A percentile compares a stretch with the other conserved stretches of the same genome.
phyloP scores from a whole-genome alignment of 2,113 vertebrate genomes.

The Ondatra zibethicus region DNA sequence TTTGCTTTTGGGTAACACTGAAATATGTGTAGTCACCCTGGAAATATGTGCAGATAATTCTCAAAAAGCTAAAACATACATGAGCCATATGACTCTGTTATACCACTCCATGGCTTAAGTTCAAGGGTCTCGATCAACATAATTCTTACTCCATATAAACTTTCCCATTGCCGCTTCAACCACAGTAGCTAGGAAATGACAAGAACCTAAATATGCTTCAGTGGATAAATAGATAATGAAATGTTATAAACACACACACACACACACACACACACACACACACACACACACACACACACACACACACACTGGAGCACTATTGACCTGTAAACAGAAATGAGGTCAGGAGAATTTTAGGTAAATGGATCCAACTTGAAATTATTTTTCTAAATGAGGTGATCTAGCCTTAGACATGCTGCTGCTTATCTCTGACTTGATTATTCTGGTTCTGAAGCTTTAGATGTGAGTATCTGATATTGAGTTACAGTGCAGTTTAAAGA shows the following conservation, averaged over 20 bases:
- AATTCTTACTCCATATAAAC: not conserved
- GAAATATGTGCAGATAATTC: not conserved
- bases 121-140: not conserved
- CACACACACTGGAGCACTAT: not conserved
- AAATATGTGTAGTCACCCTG: not conserved
- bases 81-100: not conserved
- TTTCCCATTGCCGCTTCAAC: not conserved
- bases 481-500: not conserved
- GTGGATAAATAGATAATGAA: not conserved
- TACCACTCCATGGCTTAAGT: not conserved
- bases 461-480: not conserved
- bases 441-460: not conserved
- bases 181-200: not conserved
- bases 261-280: too few species aligned
- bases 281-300: too few species aligned
- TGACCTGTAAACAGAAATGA: not conserved
- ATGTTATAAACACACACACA: not conserved
- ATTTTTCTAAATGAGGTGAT: not conserved
- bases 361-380: not conserved
- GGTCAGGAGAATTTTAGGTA: not conserved
- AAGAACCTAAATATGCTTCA: not conserved
- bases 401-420: not conserved
- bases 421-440: not conserved
- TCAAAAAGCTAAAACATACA: not conserved
- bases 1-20: not conserved